Base-by-base conservation (phyloP, 2,113 vertebrate genomes). In the Chionomys nivalis region DNA sequence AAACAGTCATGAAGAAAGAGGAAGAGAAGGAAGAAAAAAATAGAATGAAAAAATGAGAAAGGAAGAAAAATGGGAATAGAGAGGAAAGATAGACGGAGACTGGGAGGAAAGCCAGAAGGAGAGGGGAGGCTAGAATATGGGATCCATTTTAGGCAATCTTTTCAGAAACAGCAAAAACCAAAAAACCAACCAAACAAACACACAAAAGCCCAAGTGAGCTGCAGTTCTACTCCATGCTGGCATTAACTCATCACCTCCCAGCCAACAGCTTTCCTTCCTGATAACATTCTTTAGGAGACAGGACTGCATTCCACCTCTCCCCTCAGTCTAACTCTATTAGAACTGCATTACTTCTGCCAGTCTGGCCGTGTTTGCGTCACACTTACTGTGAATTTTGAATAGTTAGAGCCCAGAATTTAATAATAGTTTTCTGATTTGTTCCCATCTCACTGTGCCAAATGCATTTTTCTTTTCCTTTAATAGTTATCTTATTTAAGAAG, bases 401-500 rank as follows among this genome's bases (percentile, higher is more conserved):
- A 93, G n/a, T 83, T 89, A 89, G 52, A 58, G 89, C 96, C 72
- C n/a, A 73, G 79, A 39, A 36, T 93, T 26, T 63, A 75, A 66
- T 89, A 94, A 87, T 11, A 86, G 9, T 36, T 33, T 66, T 12
- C 31, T 91, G 66, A 65, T 68, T 92, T 91, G n/a, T 33, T 94
- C 68, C 63, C 39, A 52, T 89, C 55, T 94, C 36, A 75, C 55
- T 91, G 21, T 49, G 73, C 49, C 55, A 33, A 83, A 82, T 31
- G 6, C 2, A 3, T n/a, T 77, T 88, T 73, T 86, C 12, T 68
- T 77, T 79, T 17, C 26, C 21, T 91, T 81, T 96, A 96, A 86
- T 96, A 61, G 42, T 95, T 96, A 92, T 94, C 76, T 96, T 92
- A 95, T 96, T 97, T 90, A 49, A 61, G 92, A 94, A 23, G 31